Evolutionary conservation across 1,140 invertebrate species (phyloP).

Genomic region (Zaprionus camerounensis): DNA sequence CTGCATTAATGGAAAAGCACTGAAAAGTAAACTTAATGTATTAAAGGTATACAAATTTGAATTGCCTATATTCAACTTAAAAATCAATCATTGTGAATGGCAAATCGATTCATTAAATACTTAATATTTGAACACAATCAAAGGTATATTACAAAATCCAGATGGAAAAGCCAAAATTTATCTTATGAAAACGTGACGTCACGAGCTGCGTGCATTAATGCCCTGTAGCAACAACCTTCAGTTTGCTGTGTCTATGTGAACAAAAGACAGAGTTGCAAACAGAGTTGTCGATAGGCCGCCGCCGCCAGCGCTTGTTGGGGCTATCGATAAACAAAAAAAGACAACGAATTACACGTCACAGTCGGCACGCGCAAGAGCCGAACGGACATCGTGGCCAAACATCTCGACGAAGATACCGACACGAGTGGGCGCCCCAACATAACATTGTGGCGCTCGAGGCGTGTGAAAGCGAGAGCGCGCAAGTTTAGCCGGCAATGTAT

Average conservation of each 20-base stretch:
- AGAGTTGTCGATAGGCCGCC: background rate
- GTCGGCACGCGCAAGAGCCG: slow-evolving; percentile 41
- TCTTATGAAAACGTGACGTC: background rate
- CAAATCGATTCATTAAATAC: background rate
- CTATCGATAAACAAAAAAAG: slow-evolving; percentile 33
- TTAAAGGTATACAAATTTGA: background rate
- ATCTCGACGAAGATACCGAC: slow-evolving; percentile 27
- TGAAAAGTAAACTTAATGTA: background rate
- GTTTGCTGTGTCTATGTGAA: background rate
- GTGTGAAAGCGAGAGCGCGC: slow-evolving; percentile 52
- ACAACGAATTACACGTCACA: slow-evolving; percentile 54
- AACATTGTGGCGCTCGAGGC: slow-evolving; percentile 55
- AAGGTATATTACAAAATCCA: too few relatives aligned
- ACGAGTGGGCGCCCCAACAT: slow-evolving; percentile 50
- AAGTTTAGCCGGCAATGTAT: slow-evolving; percentile 49
- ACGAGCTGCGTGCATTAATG: background rate
- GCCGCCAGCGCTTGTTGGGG: background rate
- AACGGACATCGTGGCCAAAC: slow-evolving; percentile 36
- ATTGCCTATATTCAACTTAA: too few relatives aligned
- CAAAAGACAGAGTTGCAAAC: slow-evolving; percentile 31
- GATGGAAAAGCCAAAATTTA: too few relatives aligned
- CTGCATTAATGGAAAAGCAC: background rate
- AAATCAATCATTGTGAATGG: slow-evolving; percentile 14
- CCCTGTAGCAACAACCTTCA: slow-evolving; percentile 5
- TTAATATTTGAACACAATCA: too few relatives aligned